Conservation (phyloP, 2,797 vertebrate species). For the Sebastes trivittatus region DNA sequence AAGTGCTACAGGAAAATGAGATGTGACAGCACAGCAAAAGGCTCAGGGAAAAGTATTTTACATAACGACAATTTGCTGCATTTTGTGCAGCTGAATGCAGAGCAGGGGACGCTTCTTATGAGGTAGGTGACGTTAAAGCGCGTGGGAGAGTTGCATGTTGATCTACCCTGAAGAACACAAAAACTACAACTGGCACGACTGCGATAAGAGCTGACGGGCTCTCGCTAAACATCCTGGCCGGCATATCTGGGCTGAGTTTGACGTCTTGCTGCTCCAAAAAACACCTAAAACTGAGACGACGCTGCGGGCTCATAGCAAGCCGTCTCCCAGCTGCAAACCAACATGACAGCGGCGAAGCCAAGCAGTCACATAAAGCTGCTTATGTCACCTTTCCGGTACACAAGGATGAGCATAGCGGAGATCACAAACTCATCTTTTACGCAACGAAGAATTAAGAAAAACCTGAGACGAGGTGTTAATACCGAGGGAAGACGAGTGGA, state of each 20-base stretch:
- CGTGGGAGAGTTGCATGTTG: conserved; percentile 10
- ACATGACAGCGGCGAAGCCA: conserved; percentile 18
- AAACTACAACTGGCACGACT: conserved; percentile 29
- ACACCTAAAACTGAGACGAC: conserved; percentile 31
- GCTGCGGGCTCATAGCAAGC: conserved; percentile 11
- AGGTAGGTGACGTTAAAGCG: conserved; percentile 26
- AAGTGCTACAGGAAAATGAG: conserved; percentile 41
- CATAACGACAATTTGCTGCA: conserved; percentile 25
- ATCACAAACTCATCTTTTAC: not conserved
- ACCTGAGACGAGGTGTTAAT: not conserved
- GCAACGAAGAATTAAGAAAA: not conserved
- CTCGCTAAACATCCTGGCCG: not conserved
- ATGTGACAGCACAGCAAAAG: conserved; percentile 49
- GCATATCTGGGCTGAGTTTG: conserved; percentile 12
- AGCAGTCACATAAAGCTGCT: conserved; percentile 56
- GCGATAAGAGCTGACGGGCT: conserved; percentile 49
- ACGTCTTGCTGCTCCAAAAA: conserved; percentile 21
- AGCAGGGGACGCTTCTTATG: not conserved
- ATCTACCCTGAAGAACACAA: conserved; percentile 21
- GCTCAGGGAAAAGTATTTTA: conserved; percentile 42
- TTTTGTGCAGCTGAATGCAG: conserved; percentile 17
- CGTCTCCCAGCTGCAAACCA: conserved; percentile 10
- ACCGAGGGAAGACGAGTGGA: not conserved
- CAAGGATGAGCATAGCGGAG: conserved; percentile 2
- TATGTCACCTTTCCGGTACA: conserved; percentile 39